Evolutionary conservation across 2,888 invertebrate genomes (phyloP).

Genomic region (Spisula solida): DNA sequence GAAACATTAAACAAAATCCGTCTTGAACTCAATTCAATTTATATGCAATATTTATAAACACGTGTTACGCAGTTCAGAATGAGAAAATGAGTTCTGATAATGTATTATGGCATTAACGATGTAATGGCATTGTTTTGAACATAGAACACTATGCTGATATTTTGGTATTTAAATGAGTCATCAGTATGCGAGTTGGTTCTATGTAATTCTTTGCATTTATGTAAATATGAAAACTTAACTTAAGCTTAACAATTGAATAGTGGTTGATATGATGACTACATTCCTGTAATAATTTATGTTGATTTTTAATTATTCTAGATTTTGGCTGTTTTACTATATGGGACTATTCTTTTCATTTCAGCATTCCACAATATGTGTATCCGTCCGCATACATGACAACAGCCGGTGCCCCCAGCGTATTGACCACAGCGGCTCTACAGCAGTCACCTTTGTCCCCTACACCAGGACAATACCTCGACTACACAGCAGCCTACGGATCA

Average conservation of each 20-base stretch:
- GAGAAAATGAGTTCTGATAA: no score
- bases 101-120: no score
- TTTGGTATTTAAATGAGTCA: no score
- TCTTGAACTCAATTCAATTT: neutral
- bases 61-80: neutral
- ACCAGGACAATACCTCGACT: slow-evolving; percentile 79
- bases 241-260: no score
- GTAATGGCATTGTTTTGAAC: no score
- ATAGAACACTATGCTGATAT: no score
- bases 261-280: no score
- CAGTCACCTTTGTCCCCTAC: slow-evolving; percentile 81
- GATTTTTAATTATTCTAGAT: neutral
- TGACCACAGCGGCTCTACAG: slow-evolving; percentile 76
- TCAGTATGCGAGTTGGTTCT: no score
- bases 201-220: no score
- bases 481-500: slow-evolving; percentile 78
- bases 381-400: slow-evolving; percentile 80
- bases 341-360: slow-evolving; percentile 65
- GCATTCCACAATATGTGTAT: slow-evolving; percentile 82
- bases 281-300: neutral
- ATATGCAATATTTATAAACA: neutral
- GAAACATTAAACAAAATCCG: neutral
- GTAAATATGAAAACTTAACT: no score
- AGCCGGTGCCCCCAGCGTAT: slow-evolving; percentile 71
- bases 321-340: neutral